Percentiles rank a stretch among this genome's conserved stretches.
Conservation (phyloP, 2,888 invertebrate species). For the Dexiosoma caninum region DNA sequence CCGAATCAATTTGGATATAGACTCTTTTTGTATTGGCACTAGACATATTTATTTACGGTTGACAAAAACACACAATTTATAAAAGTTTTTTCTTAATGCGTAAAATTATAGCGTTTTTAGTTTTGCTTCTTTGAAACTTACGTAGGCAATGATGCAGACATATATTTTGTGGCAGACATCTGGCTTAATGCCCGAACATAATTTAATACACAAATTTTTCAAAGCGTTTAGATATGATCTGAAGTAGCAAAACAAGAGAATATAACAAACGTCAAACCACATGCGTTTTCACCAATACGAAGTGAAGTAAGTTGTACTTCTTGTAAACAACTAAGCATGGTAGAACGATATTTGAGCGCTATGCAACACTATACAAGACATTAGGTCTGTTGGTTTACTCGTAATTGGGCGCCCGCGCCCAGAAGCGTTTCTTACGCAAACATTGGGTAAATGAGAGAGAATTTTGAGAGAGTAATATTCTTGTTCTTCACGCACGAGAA, state of each 20-base stretch:
- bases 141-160: conserved; percentile 9
- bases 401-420: too few relatives aligned
- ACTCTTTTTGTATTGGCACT: conserved; percentile 74
- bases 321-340: neutral
- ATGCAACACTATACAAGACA: neutral
- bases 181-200: neutral
- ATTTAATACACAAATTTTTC: too few relatives aligned
- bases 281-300: conserved; percentile 37
- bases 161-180: too few relatives aligned
- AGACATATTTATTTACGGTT: conserved; percentile 72
- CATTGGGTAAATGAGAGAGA: too few relatives aligned
- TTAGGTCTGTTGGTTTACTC: too few relatives aligned
- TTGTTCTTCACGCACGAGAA: too few relatives aligned
- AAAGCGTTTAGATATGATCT: too few relatives aligned
- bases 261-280: conserved; percentile 55
- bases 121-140: conserved; percentile 24
- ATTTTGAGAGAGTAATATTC: too few relatives aligned
- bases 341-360: neutral
- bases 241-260: neutral
- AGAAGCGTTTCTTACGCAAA: too few relatives aligned
- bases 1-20: conserved; percentile 76
- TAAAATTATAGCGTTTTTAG: neutral
- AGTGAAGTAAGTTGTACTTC: conserved; percentile 49
- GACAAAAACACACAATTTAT: conserved; percentile 39
- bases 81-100: neutral